These are phyloP conservation scores for Hydropotes inermis DNA, from an alignment of 2,113 vertebrate genomes.

Conservation along the genomic window DNA sequence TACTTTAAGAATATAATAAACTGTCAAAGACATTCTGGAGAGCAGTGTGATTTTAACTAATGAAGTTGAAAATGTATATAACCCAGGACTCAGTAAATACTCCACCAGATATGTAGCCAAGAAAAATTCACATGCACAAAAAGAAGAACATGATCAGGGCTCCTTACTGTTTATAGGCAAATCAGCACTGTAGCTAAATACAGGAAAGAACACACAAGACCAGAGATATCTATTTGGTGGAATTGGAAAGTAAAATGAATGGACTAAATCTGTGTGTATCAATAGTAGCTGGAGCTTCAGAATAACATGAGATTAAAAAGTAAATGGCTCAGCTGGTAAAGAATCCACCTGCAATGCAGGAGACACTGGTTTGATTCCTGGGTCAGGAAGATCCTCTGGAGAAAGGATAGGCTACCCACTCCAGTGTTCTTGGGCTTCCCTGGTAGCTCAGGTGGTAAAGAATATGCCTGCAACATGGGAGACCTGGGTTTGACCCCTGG, in stretches of 20 bases:
- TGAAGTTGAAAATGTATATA: background rate
- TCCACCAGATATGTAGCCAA: background rate
- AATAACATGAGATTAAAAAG: background rate
- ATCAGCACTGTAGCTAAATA: background rate
- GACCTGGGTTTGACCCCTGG: background rate
- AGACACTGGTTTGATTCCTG: background rate
- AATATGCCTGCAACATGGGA: background rate
- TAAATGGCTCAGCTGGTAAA: background rate
- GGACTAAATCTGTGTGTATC: background rate
- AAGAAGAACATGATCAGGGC: background rate
- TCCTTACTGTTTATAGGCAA: background rate
- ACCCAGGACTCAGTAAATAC: background rate
- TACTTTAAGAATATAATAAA: background rate
- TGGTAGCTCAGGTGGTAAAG: background rate
- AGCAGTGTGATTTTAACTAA: background rate
- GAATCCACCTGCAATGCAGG: background rate
- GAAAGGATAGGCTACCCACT: background rate
- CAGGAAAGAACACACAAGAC: background rate
- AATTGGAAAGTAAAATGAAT: background rate
- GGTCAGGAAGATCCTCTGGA: rapidly evolving
- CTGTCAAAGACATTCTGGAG: background rate
- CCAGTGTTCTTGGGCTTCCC: background rate
- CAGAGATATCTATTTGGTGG: background rate
- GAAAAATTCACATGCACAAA: background rate
- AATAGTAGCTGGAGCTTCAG: background rate